A percentile compares a stretch with the other conserved stretches of the same genome.
Evolutionary conservation across 2,888 invertebrate genomes (phyloP).

Genomic region (Elegia similella): DNA sequence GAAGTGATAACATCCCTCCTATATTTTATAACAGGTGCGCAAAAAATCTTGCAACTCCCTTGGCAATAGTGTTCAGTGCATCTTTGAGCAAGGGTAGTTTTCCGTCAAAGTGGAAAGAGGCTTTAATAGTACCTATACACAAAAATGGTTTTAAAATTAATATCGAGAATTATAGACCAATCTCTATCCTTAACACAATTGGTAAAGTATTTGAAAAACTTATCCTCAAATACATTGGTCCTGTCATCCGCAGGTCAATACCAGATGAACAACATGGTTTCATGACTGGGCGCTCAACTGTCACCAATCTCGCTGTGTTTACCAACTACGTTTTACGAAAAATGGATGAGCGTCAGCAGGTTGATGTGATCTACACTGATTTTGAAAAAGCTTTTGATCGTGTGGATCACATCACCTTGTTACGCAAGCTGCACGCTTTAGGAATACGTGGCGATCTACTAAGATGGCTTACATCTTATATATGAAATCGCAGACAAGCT

Average conservation of each 20-base stretch:
- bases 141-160: background rate
- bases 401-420: background rate
- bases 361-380: constrained; percentile 10
- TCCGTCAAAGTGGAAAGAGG: background rate
- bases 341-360: background rate
- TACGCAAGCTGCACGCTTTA: background rate
- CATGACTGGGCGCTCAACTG: background rate
- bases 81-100: background rate
- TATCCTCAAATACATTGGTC: background rate
- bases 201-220: background rate
- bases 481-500: too few relatives aligned
- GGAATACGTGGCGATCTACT: too few relatives aligned
- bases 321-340: background rate
- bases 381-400: constrained; percentile 7
- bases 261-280: too few relatives aligned
- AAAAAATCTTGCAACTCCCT: background rate
- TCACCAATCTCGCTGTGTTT: background rate
- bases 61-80: background rate
- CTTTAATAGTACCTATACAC: background rate
- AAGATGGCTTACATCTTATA: too few relatives aligned
- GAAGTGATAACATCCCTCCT: constrained; percentile 6
- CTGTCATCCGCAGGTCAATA: background rate
- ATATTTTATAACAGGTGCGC: background rate
- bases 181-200: too few relatives aligned
- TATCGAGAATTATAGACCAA: too few relatives aligned